phyloP scores from a whole-genome alignment of 1,140 invertebrate genomes.

The Drosophila parvula region DNA sequence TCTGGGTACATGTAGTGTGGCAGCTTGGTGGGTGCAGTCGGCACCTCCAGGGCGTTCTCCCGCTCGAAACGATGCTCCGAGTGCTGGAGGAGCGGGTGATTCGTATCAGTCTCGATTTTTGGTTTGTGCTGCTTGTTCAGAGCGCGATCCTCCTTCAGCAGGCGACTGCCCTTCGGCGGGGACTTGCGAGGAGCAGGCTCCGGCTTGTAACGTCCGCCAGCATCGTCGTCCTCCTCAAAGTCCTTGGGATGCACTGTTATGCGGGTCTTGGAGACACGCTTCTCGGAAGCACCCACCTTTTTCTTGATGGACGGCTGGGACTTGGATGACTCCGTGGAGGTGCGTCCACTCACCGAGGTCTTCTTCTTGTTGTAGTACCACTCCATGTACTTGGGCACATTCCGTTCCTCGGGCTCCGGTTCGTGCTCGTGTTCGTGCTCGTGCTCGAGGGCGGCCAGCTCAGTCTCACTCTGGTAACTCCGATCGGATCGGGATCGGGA shows the following conservation, averaged over 20 bases:
- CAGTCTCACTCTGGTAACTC: slow-evolving; percentile 71
- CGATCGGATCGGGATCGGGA: slow-evolving; percentile 50
- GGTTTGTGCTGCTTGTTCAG: slow-evolving; percentile 73
- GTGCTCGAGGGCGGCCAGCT: slow-evolving; percentile 48
- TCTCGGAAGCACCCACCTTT: slow-evolving; percentile 70
- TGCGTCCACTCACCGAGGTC: slow-evolving; percentile 57
- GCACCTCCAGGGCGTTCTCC: slow-evolving; percentile 86
- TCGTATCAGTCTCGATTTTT: slow-evolving; percentile 78
- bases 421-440: slow-evolving; percentile 60
- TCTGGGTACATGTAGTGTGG: slow-evolving; percentile 87
- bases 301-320: slow-evolving; percentile 59
- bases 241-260: slow-evolving; percentile 73
- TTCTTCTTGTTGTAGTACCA: slow-evolving; percentile 86
- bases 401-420: slow-evolving; percentile 78
- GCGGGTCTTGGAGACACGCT: slow-evolving; percentile 84
- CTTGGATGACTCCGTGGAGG: slow-evolving; percentile 73
- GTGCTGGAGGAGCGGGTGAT: slow-evolving; percentile 89
- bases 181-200: slow-evolving; percentile 79
- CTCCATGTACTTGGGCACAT: slow-evolving; percentile 88
- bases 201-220: slow-evolving; percentile 83
- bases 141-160: slow-evolving; percentile 79
- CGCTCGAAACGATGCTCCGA: slow-evolving; percentile 90
- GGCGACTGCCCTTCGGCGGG: slow-evolving; percentile 65
- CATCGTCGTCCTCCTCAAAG: slow-evolving; percentile 59
- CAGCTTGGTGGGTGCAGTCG: slow-evolving; percentile 87